Base-by-base conservation (phyloP, 2,888 invertebrate genomes). In the Xanthia togata region DNA sequence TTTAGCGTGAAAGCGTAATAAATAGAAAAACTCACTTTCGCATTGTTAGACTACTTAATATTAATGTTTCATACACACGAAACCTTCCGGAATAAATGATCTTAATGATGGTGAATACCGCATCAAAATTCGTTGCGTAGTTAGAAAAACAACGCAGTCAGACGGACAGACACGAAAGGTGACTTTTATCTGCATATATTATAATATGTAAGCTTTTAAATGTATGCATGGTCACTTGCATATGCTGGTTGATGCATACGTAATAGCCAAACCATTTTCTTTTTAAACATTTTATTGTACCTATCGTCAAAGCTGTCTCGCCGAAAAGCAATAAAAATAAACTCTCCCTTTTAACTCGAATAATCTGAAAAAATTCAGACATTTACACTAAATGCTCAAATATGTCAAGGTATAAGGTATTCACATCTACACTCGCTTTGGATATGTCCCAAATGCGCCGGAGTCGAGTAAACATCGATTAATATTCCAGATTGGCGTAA, bases 381-480 rank as follows among this genome's bases (percentile, higher is more conserved):
- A 76, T n/a, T n/a, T 26, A 62, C 63, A 60, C 31, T 67, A 47
- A 35, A 64, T 59, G 64, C 59, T 84, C 70, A 79, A 81, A 87
- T 78, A 78, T 88, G 79, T 78, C 87, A 87, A 87, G 87, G 87
- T 70, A 47, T 78, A 44, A n/a, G 44, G 44, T 44, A 69, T 70
- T 64, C 72, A 55, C 63, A 69, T 75, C 67, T 67, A 84, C 76
- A 71, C 76, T 81, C 69, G 26, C 79, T 87, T 82, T 89, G 87
- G 89, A 88, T 41, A 65, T 76, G 69, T 79, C 77, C 87, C 89
- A 88, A 88, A 76, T 79, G 60, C 78, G 75, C 79, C 70, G 57
- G 77, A 76, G 79, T 67, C 70, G 74, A 73, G 89, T 88, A 90
- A 89, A 90, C 89, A 89, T 77, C 88, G 68, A 90, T 90, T 90